Evolutionary conservation across 2,888 invertebrate species (phyloP), one percentile per base, ranked within the genome.

Genomic region (Protula sp.): DNA sequence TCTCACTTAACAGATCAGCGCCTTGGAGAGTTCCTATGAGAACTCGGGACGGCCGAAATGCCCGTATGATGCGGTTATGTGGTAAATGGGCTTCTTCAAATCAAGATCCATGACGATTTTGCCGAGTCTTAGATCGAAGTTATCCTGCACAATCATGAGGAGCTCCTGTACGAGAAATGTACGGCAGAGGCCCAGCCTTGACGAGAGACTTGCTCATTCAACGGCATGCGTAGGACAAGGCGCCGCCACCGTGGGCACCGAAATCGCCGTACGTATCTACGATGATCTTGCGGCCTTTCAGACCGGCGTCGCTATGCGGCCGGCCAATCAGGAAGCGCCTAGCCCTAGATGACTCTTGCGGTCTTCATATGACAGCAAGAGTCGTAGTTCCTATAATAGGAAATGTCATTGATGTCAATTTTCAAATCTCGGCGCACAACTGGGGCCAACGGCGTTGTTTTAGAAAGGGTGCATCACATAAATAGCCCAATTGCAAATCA

Each of bases 211-310:
- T 99, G 73, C 99, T 98, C 24, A 99, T 97, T 98, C 98, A 99
- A 75, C 99, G 87, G 53, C 97, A 95, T 58, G 98, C 99, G 81
- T 99, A 99, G 0, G 99, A 95, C 85, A 99, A 99, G 19, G 99
- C 99, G 69, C 99, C 99, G 71, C 99, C 99, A 53, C 99, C 99
- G 82, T 99, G 99, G 47, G 98, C 98, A 66, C 98, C 98, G 98
- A 98, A 98, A 1, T 98, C 99, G 60, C 99, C 99, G 81, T 99
- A 99, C 30, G 98, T 99, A 83, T 99, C 99, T 52, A 99, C 98
- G 75, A 99, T 99, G 75, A 99, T 99, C 85, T 99, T 99, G 61
- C 99, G 88, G 2, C 99, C 99, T 4, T 98, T 99, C 64, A 97
- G 85, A 51, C 97, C 97, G 57, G 95, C 95, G 83, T 97, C 97